Base-by-base conservation (phyloP, 2,113 vertebrate genomes). In the Balaeniceps rex region DNA sequence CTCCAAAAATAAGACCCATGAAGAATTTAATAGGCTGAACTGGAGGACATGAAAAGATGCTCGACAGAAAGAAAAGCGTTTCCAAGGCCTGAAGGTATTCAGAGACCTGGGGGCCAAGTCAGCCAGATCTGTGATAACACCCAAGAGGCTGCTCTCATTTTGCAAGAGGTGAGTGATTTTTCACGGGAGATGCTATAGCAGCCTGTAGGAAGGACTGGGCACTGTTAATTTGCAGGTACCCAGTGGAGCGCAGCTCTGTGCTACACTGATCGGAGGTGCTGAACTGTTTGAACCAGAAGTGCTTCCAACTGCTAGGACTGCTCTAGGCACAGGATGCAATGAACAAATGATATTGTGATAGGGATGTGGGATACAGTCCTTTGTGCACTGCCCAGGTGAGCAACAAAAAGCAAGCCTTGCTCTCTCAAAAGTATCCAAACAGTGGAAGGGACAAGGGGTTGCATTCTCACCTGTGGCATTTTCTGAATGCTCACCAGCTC, bases 291-390 rank as follows among this genome's bases (percentile, higher is more conserved):
- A 65, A 82, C 36, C 60, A 83, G 75, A 60, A 68, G 18, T 61
- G 31, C 19, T 82, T 68, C 33, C 75, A 25, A 0, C 25, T 25
- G 46, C 21, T 51, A 64, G 54, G 33, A 71, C 25, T 46, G 66
- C 58, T 52, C 10, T 36, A 80, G 71, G 58, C 52, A 47, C 1
- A 5, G 8, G 26, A 6, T 36, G 33, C 42, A 36, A 63, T 14
- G 12, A 36, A n/a, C 19, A 54, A 36, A 79, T 23, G 11, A 42
- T 29, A 7, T 4, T 38, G n/a, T 22, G n/a, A 13, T 34, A 36
- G 47, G 19, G 22, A 34, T 46, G 47, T 1, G 1, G 58, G 36
- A 17, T 44, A 14, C 12, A 0, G 3, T 10, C 51, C 24, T 71
- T 46, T 42, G n/a, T 34, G 25, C 26, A 75, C 51, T 85, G 26